A percentile compares a stretch with the other conserved stretches of the same genome.
These are phyloP conservation scores for Karalla daura DNA, from an alignment of 2,797 vertebrate species.

Conservation along the genomic window DNA sequence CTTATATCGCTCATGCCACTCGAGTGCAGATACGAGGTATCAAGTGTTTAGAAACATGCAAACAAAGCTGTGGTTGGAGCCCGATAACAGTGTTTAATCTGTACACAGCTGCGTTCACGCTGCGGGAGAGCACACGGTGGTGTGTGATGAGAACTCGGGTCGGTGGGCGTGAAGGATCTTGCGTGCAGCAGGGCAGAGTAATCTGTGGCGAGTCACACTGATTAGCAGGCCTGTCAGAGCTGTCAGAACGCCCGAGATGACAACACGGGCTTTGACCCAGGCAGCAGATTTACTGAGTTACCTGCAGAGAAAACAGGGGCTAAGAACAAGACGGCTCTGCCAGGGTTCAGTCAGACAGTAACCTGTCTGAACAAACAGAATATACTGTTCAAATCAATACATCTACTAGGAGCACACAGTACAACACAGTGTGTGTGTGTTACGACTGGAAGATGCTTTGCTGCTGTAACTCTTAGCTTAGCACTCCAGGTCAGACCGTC, in stretches of 20 bases:
- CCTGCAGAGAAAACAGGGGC: background rate
- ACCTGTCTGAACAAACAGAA: too few relatives aligned
- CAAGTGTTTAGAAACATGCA: slow-evolving; percentile 1
- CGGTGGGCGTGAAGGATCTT: background rate
- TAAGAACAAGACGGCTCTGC: background rate
- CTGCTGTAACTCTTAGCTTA: too few relatives aligned
- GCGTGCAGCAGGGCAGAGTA: slow-evolving; percentile 1
- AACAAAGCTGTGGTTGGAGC: slow-evolving; percentile 35
- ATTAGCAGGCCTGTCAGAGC: slow-evolving; percentile 7
- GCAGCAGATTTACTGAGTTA: background rate
- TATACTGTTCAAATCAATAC: too few relatives aligned
- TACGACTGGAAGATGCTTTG: too few relatives aligned
- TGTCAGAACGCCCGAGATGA: slow-evolving; percentile 1
- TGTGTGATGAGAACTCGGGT: background rate
- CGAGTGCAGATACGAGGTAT: slow-evolving; percentile 16
- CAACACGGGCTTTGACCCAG: background rate
- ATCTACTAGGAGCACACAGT: too few relatives aligned
- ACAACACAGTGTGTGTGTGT: too few relatives aligned
- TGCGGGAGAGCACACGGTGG: background rate
- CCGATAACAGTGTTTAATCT: slow-evolving; percentile 10
- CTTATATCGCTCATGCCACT: background rate
- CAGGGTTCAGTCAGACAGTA: background rate
- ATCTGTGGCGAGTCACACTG: slow-evolving; percentile 16
- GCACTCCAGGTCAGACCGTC: too few relatives aligned
- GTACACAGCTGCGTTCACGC: background rate